Evolutionary conservation across 2,888 invertebrate genomes (phyloP), one percentile per base, ranked within the genome.

Genomic region (Myopa testacea): DNA sequence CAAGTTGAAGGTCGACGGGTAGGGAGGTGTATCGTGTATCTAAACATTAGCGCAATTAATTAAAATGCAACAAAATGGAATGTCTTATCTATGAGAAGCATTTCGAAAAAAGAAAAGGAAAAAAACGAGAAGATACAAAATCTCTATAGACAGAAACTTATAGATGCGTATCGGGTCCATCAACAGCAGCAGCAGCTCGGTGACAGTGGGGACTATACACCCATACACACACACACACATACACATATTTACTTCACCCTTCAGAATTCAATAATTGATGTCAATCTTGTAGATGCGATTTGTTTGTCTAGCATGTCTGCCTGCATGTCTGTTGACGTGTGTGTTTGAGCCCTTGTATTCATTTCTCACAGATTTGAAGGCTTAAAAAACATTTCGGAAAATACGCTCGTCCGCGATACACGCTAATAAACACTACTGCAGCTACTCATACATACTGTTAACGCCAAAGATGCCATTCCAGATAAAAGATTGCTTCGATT

Each of bases 401-500:
- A 55, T 10, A 16, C 6, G 55, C 55, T 55, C 8, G 45, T 45
- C 10, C 10, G 45, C 6, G n/a, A 55, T 55, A 10, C 55, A 16
- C 55, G 55, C 26, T 26, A 26, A 26, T 26, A 26, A 26, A 26
- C 26, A 26, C 26, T 26, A 55, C 16, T n/a, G 55, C 55, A 14
- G n/a, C n/a, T 14, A 8, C 16, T 55, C 55, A 6, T n/a, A 8
- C 55, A 50, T 74, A 19, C 68, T 62, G 62, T 78, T 78, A 69
- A 73, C 50, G 34, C 52, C 34, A 65, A 52, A 69, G 78, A 78
- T 78, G 74, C 74, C 78, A 71, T 50, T 73, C 52, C 45, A 37
- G 78, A 74, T 78, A 78, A 78, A 45, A 78, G 67, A 78, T 74
- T 77, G 60, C 65, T 34, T 65, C 5, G 34, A 65, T 37, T 34